Evolutionary conservation across 2,113 vertebrate species (phyloP).

Genomic region (Tragelaphus strepsiceros): DNA sequence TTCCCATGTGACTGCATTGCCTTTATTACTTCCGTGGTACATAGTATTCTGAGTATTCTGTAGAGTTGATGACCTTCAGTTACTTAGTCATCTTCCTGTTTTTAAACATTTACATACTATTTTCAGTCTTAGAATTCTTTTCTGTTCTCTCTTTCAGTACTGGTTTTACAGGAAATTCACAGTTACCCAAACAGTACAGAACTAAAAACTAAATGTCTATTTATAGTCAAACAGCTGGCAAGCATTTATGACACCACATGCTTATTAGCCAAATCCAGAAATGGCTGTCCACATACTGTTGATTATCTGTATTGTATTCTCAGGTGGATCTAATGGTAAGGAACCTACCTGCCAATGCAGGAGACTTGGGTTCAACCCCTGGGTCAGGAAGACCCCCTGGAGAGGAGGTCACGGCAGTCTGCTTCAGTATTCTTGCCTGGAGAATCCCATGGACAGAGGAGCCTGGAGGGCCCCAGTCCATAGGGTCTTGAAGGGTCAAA

Average conservation of each 20-base stretch:
- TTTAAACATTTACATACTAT: neutral
- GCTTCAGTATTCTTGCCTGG: neutral
- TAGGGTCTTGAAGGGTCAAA: neutral
- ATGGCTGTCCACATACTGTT: neutral
- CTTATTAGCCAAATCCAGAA: constrained; percentile 1
- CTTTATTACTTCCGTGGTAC: neutral
- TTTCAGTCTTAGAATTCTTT: constrained; percentile 12
- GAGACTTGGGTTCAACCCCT: neutral
- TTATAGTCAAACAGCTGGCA: constrained; percentile 56
- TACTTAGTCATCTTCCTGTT: constrained; percentile 10
- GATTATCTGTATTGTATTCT: neutral
- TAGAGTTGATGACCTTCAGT: neutral
- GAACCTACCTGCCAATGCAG: neutral
- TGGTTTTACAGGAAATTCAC: constrained; percentile 36
- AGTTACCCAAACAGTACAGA: constrained; percentile 41
- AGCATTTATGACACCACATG: neutral
- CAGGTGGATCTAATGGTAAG: neutral
- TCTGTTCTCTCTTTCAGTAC: neutral
- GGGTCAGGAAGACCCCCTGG: neutral
- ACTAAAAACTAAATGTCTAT: constrained; percentile 36
- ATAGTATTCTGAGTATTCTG: neutral
- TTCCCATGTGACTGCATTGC: neutral
- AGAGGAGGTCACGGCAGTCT: neutral
- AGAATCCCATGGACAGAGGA: neutral
- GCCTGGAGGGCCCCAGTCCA: neutral